These are phyloP conservation scores for Oryctolagus cuniculus DNA, from an alignment of 2,113 vertebrate species.

Conservation along the genomic window DNA sequence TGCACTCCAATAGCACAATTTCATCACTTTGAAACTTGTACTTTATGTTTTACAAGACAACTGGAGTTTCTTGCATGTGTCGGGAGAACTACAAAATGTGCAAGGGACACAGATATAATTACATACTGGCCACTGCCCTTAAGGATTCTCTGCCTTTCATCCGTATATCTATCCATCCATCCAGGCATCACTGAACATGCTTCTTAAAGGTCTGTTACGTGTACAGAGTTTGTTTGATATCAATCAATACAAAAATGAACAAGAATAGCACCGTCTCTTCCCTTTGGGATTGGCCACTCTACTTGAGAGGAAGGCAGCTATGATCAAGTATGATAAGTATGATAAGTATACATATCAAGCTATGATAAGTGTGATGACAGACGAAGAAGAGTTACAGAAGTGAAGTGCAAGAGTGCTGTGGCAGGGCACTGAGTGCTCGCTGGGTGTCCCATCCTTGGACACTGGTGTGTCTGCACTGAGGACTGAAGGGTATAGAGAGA, in stretches of 20 bases:
- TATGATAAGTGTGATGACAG: neutral
- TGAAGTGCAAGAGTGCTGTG: fast-evolving
- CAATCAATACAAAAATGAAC: neutral
- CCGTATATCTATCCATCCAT: neutral
- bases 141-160: neutral
- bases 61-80: neutral
- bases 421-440: too few relatives aligned
- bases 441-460: neutral
- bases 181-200: neutral
- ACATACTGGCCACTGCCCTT: neutral
- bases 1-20: neutral
- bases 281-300: neutral
- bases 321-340: neutral
- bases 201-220: neutral
- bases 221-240: neutral
- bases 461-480: neutral
- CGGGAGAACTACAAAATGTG: neutral
- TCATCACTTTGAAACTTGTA: neutral
- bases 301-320: neutral
- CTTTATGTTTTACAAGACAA: neutral
- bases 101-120: neutral
- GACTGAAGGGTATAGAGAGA: neutral
- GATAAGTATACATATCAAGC: neutral
- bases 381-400: neutral
- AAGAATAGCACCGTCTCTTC: neutral